These are phyloP conservation scores for Calephelis nemesis DNA, from an alignment of 1,140 invertebrate genomes.

Conservation along the genomic window DNA sequence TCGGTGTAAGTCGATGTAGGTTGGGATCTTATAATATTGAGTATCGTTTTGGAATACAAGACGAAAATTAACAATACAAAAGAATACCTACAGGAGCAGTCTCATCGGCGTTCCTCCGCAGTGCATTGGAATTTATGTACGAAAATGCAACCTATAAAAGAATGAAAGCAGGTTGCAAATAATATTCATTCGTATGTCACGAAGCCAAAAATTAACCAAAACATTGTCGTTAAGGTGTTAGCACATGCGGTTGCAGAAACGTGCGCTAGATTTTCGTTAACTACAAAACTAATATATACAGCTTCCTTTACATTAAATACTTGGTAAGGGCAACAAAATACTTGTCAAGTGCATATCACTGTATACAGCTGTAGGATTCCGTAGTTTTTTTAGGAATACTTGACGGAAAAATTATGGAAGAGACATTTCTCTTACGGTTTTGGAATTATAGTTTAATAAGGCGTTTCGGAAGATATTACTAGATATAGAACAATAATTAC, in stretches of 20 bases:
- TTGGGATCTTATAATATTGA: too few relatives aligned
- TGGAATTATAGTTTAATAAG: background rate
- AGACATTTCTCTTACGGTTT: background rate
- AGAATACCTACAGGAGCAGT: conserved; percentile 81
- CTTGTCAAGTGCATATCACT: background rate
- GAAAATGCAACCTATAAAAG: conserved; percentile 77
- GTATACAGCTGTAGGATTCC: background rate
- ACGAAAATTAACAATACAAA: conserved; percentile 45
- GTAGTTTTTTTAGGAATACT: background rate
- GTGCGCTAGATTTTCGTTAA: background rate
- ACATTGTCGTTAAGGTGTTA: conserved; percentile 40
- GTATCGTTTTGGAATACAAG: background rate
- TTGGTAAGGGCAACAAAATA: background rate
- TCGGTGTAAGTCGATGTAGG: too few relatives aligned
- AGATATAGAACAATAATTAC: too few relatives aligned
- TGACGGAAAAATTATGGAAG: background rate
- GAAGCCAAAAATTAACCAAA: conserved; percentile 36
- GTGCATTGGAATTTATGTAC: conserved; percentile 70
- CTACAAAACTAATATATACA: background rate
- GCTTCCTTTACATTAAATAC: background rate
- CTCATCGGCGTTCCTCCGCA: conserved; percentile 70
- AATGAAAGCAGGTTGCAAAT: conserved; percentile 76
- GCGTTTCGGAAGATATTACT: too few relatives aligned
- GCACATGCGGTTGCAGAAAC: conserved; percentile 32
- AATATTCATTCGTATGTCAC: conserved; percentile 48